Conservation (phyloP, 2,113 vertebrate species). For the Apaloderma vittatum region DNA sequence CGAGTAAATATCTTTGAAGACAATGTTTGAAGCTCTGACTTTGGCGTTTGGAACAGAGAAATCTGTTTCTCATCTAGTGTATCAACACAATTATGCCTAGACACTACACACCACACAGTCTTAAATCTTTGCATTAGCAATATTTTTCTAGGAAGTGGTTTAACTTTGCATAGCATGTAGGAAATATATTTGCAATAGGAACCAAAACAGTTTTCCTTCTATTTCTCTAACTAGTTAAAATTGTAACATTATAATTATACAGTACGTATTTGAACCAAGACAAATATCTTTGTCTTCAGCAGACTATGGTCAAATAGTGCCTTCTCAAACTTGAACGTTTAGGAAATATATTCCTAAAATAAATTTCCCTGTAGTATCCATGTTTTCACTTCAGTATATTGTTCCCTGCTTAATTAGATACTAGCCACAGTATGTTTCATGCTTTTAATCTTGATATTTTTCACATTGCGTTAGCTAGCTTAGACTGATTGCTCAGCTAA, state of each 20-base stretch:
- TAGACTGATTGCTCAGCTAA: not conserved
- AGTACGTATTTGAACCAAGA: not conserved
- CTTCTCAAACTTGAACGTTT: not conserved
- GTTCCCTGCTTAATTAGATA: not conserved
- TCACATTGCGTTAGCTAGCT: not conserved
- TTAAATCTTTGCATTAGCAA: not conserved
- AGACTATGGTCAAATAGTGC: not conserved
- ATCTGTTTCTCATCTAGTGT: not conserved
- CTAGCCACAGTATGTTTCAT: not conserved
- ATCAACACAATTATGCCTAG: not conserved
- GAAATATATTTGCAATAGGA: not conserved
- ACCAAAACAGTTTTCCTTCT: not conserved
- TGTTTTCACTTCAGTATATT: not conserved
- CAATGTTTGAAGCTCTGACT: not conserved
- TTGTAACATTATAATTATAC: not conserved
- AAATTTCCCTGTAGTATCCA: not conserved
- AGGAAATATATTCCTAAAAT: not conserved
- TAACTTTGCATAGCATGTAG: not conserved
- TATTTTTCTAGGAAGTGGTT: not conserved
- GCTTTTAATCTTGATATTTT: not conserved
- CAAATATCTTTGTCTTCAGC: not conserved
- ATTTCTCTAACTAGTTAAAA: not conserved
- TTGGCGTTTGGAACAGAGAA: not conserved
- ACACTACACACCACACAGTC: not conserved
- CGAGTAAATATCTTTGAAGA: not conserved